Percentiles rank a stretch among this genome's conserved stretches.
Evolutionary conservation across 64 coral and sea anemone species (phyloP).

Genomic region (Exaiptasia diaphana): DNA sequence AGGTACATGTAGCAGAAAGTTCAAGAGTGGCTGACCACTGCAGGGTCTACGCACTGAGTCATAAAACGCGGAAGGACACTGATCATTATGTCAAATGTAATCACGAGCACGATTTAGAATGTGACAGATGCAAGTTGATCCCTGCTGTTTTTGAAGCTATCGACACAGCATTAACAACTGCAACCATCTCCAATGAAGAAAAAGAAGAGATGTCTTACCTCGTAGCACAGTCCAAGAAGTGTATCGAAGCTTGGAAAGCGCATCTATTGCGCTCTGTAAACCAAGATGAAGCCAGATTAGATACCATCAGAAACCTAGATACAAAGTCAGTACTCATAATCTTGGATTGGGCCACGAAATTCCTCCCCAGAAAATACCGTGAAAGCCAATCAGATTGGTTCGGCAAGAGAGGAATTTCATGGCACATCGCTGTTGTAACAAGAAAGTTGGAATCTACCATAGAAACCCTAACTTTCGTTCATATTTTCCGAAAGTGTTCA

Average conservation of each 20-base stretch:
- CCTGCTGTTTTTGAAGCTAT: background rate
- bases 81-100: background rate
- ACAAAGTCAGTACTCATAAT: background rate
- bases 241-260: background rate
- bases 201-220: conserved; percentile 7
- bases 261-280: background rate
- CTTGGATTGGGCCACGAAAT: conserved; percentile 48
- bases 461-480: conserved; percentile 20
- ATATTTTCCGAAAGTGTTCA: conserved; percentile 15
- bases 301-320: conserved; percentile 6
- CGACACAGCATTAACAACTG: background rate
- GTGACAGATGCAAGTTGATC: background rate
- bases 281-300: conserved; percentile 33
- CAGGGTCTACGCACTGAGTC: conserved; percentile 13
- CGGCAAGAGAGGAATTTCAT: conserved; percentile 33
- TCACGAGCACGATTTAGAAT: conserved; percentile 5
- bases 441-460: background rate
- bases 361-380: conserved; percentile 16
- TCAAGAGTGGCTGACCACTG: conserved; percentile 23
- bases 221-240: background rate
- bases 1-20: conserved; percentile 11
- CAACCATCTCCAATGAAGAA: background rate
- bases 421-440: conserved; percentile 8
- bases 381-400: conserved; percentile 45
- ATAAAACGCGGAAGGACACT: background rate